Evolutionary conservation across 2,797 vertebrate species (phyloP).

Genomic region (Pseudomugil gertrudae): DNA sequence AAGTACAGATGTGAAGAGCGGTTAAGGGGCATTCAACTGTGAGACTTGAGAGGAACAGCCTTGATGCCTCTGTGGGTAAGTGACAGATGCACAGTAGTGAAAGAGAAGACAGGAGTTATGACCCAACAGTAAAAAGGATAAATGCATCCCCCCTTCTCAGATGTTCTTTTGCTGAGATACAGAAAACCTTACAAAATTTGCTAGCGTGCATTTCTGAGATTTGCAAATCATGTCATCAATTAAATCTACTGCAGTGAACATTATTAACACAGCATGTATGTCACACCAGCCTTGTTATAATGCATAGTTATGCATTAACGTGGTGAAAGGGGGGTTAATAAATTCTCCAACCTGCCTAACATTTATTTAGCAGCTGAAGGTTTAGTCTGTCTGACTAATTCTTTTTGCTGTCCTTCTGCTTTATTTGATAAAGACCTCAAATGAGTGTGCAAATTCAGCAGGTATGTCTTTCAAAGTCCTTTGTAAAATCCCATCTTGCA

Average conservation of each 20-base stretch:
- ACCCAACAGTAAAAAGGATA: constrained; percentile 62
- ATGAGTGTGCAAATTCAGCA: constrained; percentile 38
- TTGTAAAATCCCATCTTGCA: constrained; percentile 13
- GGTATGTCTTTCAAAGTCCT: constrained; percentile 17
- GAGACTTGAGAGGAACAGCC: constrained; percentile 50
- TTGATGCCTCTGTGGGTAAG: constrained; percentile 54
- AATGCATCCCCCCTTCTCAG: constrained; percentile 36
- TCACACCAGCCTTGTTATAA: constrained; percentile 17
- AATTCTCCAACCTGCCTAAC: constrained; percentile 12
- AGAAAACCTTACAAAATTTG: constrained; percentile 43
- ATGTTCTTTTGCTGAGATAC: constrained; percentile 47
- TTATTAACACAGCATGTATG: constrained; percentile 29
- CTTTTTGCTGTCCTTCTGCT: constrained; percentile 27
- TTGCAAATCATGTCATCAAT: constrained; percentile 56
- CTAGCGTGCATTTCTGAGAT: constrained; percentile 62
- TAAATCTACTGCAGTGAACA: constrained; percentile 36
- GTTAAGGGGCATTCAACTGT: constrained; percentile 17
- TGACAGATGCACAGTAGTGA: constrained; percentile 60
- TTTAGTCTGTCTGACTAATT: neutral
- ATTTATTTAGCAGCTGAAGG: constrained; percentile 26
- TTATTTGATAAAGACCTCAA: constrained; percentile 12
- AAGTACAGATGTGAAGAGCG: constrained; percentile 34
- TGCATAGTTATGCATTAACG: neutral
- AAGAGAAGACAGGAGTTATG: constrained; percentile 54
- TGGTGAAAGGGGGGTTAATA: too few species aligned